Conservation (phyloP, 1,140 invertebrate species). For the Nephotettix cincticeps region DNA sequence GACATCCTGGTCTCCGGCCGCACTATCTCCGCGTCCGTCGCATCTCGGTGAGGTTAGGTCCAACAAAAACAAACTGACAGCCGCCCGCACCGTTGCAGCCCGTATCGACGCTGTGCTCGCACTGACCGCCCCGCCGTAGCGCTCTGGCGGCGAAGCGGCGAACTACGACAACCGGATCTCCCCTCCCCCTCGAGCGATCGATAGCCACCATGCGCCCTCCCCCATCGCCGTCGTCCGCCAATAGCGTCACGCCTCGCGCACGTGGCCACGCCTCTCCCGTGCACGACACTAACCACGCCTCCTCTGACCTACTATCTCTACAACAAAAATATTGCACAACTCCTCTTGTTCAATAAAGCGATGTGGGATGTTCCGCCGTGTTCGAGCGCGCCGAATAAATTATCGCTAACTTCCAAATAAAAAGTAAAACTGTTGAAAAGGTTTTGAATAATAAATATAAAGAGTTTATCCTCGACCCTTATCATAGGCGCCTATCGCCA, state of each 20-base stretch:
- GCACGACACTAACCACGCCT: slow-evolving; percentile 26
- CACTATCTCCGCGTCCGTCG: slow-evolving; percentile 2
- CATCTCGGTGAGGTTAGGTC: slow-evolving; percentile 9
- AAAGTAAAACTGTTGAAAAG: slow-evolving; percentile 22
- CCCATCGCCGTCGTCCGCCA: not conserved
- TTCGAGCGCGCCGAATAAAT: slow-evolving; percentile 22
- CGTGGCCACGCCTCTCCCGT: slow-evolving; percentile 4
- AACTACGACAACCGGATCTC: slow-evolving; percentile 41
- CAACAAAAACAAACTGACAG: not conserved
- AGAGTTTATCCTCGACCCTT: not conserved
- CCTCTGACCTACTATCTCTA: slow-evolving; percentile 18
- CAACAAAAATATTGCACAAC: slow-evolving; percentile 27
- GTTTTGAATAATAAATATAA: slow-evolving; percentile 17
- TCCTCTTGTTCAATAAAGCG: slow-evolving; percentile 24
- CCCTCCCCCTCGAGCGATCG: not conserved
- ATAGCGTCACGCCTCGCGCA: not conserved
- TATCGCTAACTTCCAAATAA: slow-evolving; percentile 8
- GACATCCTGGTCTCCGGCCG: slow-evolving; percentile 55
- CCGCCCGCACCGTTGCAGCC: not conserved
- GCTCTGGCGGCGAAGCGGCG: slow-evolving; percentile 47
- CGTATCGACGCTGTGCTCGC: not conserved
- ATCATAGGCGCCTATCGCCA: too few relatives aligned
- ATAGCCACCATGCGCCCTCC: slow-evolving; percentile 5
- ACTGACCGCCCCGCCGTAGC: slow-evolving; percentile 35
- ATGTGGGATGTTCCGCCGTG: slow-evolving; percentile 27